These are phyloP conservation scores for Apostichopus japonicus DNA, from an alignment of 35 echinoderm and acorn worm genomes.

Conservation along the genomic window DNA sequence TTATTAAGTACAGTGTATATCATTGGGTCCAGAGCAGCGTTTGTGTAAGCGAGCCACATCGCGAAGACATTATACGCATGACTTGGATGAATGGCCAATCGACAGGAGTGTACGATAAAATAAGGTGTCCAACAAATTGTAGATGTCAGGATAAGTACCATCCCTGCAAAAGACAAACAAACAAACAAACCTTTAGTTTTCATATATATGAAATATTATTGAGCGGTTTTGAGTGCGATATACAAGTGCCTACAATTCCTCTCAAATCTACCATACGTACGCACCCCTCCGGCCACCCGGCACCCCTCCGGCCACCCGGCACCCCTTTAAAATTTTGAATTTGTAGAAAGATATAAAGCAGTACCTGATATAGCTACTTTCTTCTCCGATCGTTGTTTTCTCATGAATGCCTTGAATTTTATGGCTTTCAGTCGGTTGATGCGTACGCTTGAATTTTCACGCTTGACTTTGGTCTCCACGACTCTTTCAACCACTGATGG, in stretches of 20 bases:
- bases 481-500: neutral
- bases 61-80: neutral
- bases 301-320: too few relatives aligned
- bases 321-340: too few relatives aligned
- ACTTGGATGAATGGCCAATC: neutral
- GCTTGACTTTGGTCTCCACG: neutral
- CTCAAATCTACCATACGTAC: too few relatives aligned
- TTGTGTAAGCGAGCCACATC: slow-evolving; percentile 55
- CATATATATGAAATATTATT: too few relatives aligned
- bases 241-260: too few relatives aligned
- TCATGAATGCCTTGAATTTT: neutral
- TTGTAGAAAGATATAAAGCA: too few relatives aligned
- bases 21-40: slow-evolving; percentile 40
- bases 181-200: too few relatives aligned
- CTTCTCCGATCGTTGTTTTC: neutral
- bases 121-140: slow-evolving; percentile 54
- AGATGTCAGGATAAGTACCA: slow-evolving; percentile 40
- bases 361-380: neutral
- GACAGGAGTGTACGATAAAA: slow-evolving; percentile 51
- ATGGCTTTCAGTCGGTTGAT: neutral
- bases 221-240: too few relatives aligned
- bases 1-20: slow-evolving; percentile 39
- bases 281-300: too few relatives aligned
- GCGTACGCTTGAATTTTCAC: neutral
- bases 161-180: slow-evolving; percentile 27